A percentile compares a stretch with the other conserved stretches of the same genome.
Evolutionary conservation across 2,113 vertebrate genomes (phyloP).

Genomic region (Oenanthe oenanthe): DNA sequence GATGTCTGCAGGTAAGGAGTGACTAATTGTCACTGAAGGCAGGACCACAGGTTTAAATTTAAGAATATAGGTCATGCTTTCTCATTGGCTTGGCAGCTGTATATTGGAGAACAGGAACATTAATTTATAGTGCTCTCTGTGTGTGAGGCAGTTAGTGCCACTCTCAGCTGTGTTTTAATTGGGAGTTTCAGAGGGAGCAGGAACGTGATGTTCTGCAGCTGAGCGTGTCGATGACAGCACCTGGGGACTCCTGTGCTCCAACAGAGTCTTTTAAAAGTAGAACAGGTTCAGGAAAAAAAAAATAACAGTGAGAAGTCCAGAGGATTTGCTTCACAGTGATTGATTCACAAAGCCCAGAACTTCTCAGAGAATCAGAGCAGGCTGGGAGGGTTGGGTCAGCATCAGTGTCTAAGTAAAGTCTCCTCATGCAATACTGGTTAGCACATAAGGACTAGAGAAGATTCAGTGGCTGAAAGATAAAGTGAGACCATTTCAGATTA

Average conservation of each 20-base stretch:
- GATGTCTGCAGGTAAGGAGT: neutral
- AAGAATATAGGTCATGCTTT: neutral
- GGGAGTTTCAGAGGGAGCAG: neutral
- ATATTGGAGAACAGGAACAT: neutral
- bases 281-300: neutral
- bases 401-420: fast-evolving
- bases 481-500: neutral
- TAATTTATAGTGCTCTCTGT: neutral
- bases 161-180: neutral
- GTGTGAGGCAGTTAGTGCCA: neutral
- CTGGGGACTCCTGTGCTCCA: neutral
- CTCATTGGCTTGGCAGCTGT: neutral
- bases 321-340: neutral
- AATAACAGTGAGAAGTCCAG: neutral
- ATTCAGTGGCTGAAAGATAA: neutral
- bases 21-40: neutral
- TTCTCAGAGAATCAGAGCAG: neutral
- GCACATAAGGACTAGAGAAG: fast-evolving
- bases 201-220: neutral
- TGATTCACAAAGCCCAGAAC: neutral
- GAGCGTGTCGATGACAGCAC: neutral
- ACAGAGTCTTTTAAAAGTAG: neutral
- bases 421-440: neutral
- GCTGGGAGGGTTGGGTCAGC: neutral
- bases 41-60: neutral